phyloP scores from a whole-genome alignment of 2,797 vertebrate genomes.

The Lophius americanus region DNA sequence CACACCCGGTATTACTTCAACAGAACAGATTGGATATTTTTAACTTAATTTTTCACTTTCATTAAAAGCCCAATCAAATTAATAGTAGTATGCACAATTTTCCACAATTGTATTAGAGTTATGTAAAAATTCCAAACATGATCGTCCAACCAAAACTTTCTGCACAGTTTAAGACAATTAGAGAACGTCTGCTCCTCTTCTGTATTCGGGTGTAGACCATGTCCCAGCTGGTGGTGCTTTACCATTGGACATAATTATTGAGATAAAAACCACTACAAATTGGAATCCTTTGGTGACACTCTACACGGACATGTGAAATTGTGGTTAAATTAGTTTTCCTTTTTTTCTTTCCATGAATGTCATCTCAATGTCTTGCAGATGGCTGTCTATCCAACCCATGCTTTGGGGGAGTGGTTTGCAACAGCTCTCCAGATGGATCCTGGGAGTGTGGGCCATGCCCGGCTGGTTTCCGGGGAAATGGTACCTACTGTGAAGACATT shows the following conservation, averaged over 20 bases:
- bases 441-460: constrained; percentile 97
- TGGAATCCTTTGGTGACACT: constrained; percentile 5
- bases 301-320: constrained; percentile 3
- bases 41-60: no score
- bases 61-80: no score
- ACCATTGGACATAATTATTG: constrained; percentile 5
- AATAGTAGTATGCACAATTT: no score
- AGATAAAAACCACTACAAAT: constrained; percentile 18
- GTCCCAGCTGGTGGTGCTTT: constrained; percentile 1
- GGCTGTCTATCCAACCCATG: constrained; percentile 97
- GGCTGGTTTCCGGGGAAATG: constrained; percentile 92
- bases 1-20: no score
- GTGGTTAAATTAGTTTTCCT: constrained; percentile 23
- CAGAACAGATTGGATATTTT: no score
- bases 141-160: not conserved
- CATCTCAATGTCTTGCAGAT: constrained; percentile 77
- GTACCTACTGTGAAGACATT: constrained; percentile 92
- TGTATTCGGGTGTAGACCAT: not conserved
- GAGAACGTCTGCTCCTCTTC: not conserved
- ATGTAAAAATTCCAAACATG: not conserved
- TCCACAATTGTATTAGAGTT: no score
- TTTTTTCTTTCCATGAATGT: constrained; percentile 26
- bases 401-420: constrained; percentile 93
- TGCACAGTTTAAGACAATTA: not conserved
- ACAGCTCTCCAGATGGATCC: constrained; percentile 92